Conservation (phyloP, 2,888 invertebrate species). For the Cistogaster globosa region DNA sequence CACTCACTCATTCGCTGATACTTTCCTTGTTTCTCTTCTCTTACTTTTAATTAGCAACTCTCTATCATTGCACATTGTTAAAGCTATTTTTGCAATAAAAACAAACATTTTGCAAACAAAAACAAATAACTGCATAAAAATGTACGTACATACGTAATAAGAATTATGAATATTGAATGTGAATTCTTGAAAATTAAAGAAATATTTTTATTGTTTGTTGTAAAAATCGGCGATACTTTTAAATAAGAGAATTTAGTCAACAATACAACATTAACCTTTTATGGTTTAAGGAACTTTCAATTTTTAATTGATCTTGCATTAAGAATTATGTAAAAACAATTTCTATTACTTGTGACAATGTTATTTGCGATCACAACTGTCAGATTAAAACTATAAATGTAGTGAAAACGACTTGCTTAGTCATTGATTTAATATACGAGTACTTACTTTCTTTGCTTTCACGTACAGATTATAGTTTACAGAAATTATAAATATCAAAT, state of each 20-base stretch:
- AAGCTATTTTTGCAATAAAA: conserved; percentile 55
- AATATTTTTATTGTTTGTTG: background rate
- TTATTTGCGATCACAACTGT: no score
- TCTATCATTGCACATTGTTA: conserved; percentile 19
- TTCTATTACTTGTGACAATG: no score
- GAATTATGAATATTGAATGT: background rate
- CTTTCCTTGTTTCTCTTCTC: conserved; percentile 14
- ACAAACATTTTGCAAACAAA: conserved; percentile 28
- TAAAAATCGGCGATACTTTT: background rate
- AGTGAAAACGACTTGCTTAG: no score
- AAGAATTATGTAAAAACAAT: no score
- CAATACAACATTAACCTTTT: conserved; percentile 39
- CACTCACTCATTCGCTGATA: conserved; percentile 25
- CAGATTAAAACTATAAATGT: no score
- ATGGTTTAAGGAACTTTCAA: conserved; percentile 60
- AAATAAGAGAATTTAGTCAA: conserved; percentile 40
- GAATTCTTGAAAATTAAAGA: background rate
- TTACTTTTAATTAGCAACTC: conserved; percentile 32
- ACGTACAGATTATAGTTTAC: no score
- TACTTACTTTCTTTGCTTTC: no score
- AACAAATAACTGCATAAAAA: conserved; percentile 21
- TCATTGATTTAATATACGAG: no score
- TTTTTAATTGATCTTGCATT: conserved; percentile 47
- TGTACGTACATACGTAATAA: background rate
- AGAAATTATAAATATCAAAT: no score